Evolutionary conservation across 2,888 invertebrate genomes (phyloP).

Genomic region (Pilophorus perplexus): DNA sequence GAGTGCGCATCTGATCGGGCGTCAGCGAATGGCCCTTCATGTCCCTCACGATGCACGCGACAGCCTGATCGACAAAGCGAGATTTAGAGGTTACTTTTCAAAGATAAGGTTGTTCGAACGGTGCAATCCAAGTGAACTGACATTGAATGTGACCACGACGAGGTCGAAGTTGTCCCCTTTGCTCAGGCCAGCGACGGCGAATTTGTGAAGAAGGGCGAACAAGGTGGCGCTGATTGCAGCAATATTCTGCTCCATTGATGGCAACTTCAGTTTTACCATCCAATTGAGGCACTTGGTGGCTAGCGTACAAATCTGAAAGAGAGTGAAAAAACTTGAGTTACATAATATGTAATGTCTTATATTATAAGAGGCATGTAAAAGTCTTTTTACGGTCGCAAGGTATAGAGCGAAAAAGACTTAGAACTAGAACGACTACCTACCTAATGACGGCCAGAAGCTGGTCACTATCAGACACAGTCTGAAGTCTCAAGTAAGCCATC

Average conservation of each 20-base stretch:
- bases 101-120: too few relatives aligned
- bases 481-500: too few relatives aligned
- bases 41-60: conserved; percentile 76
- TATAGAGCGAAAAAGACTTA: too few relatives aligned
- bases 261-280: conserved; percentile 71
- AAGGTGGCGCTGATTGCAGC: conserved; percentile 67
- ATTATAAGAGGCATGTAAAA: too few relatives aligned
- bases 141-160: conserved; percentile 85
- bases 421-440: too few relatives aligned
- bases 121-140: too few relatives aligned
- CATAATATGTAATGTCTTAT: too few relatives aligned
- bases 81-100: not conserved
- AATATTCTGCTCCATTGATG: conserved; percentile 64
- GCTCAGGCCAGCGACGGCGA: conserved; percentile 77
- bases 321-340: not conserved
- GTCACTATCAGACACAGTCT: too few relatives aligned
- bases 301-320: conserved; percentile 56
- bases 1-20: conserved; percentile 72
- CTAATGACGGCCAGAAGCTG: too few relatives aligned
- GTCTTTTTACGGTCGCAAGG: too few relatives aligned
- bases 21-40: conserved; percentile 69
- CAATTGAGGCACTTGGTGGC: conserved; percentile 64
- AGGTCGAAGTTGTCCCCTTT: conserved; percentile 87
- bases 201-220: conserved; percentile 84
- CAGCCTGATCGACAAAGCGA: conserved; percentile 58